Conservation (phyloP, 2,113 vertebrate species). For the Nycticebus coucang region DNA sequence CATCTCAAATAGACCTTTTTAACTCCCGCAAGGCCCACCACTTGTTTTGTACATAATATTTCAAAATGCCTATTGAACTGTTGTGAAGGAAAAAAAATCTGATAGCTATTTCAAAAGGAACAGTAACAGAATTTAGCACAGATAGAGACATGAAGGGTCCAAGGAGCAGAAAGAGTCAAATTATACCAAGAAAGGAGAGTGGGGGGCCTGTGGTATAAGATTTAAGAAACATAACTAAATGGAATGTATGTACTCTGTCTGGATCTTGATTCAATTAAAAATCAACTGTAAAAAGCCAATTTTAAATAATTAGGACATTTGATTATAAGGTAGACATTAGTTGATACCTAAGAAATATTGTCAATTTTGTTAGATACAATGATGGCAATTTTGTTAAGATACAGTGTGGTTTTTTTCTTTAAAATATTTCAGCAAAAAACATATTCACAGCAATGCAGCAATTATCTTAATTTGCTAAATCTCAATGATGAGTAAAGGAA, state of each 20-base stretch:
- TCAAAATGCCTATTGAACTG: constrained; percentile 35
- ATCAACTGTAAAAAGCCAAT: not conserved
- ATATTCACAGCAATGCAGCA: not conserved
- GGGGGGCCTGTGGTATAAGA: not conserved
- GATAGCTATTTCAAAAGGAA: constrained; percentile 11
- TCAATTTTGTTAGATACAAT: constrained; percentile 23
- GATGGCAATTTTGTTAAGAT: constrained; percentile 11
- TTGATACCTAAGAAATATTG: not conserved
- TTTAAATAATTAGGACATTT: constrained; percentile 29
- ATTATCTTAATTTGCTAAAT: not conserved
- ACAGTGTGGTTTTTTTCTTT: constrained; percentile 10
- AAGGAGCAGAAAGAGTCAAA: not conserved
- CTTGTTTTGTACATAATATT: constrained; percentile 17
- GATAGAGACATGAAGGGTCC: not conserved
- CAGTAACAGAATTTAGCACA: not conserved
- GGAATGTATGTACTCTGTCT: not conserved
- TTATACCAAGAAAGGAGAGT: not conserved
- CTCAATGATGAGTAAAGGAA: not conserved
- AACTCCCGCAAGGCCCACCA: not conserved
- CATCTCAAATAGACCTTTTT: constrained; percentile 43
- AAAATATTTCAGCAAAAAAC: constrained; percentile 40
- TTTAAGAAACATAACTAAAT: not conserved
- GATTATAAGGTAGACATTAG: constrained; percentile 13
- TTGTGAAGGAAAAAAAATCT: not conserved
- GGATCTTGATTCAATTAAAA: constrained; percentile 57